Evolutionary conservation across 2,113 vertebrate species (phyloP).

Genomic region (Dromaius novaehollandiae): DNA sequence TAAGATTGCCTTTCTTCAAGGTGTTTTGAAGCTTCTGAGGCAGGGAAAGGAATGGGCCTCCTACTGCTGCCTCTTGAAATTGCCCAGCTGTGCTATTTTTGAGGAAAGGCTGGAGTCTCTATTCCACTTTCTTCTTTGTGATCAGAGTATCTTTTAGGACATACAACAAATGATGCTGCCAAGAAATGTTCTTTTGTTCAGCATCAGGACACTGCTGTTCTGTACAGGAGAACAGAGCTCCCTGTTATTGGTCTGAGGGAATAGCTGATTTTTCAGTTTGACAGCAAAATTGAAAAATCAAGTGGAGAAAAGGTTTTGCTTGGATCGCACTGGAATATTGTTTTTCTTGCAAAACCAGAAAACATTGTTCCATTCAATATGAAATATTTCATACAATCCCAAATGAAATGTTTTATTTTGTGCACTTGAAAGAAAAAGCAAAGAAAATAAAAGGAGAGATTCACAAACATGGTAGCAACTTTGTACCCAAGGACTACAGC

Average conservation of each 20-base stretch:
- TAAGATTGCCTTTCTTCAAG: not conserved
- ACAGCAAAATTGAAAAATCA: conserved; percentile 51
- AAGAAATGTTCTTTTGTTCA: conserved; percentile 17
- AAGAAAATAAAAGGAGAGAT: not conserved
- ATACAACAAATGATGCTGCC: conserved; percentile 1
- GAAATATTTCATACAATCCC: not conserved
- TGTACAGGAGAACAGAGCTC: not conserved
- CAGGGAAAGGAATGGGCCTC: not conserved
- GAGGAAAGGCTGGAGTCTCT: not conserved
- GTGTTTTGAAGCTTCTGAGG: not conserved
- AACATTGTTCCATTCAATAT: not conserved
- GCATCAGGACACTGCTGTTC: not conserved
- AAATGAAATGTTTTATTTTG: conserved; percentile 1
- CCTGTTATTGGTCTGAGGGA: not conserved
- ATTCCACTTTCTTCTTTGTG: not conserved
- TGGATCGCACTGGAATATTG: not conserved
- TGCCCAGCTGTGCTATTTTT: not conserved
- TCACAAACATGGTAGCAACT: not conserved
- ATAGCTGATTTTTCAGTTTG: conserved; percentile 54
- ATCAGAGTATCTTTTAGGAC: conserved; percentile 4
- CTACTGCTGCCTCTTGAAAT: conserved; percentile 5
- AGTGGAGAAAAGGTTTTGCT: not conserved
- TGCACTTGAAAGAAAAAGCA: not conserved
- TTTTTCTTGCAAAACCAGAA: conserved; percentile 28
- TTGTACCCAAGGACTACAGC: not conserved